Conservation (phyloP, 2,113 vertebrate species). For the Varanus salvator region DNA sequence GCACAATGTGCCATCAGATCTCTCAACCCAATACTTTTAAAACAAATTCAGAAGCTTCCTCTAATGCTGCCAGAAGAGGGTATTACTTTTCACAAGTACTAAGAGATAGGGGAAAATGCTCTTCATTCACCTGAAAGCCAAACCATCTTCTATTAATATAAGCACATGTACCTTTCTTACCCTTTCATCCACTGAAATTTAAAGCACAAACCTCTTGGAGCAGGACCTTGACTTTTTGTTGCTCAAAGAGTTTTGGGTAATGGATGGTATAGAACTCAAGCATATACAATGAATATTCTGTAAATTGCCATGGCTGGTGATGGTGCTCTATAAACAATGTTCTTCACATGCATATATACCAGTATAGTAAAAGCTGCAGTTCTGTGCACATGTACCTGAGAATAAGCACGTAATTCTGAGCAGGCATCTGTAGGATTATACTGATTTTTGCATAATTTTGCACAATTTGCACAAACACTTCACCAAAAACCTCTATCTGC, state of each 20-base stretch:
- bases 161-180: background rate
- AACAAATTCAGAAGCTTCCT: background rate
- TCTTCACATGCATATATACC: background rate
- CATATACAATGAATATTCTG: too few species aligned
- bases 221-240: background rate
- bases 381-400: background rate
- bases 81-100: background rate
- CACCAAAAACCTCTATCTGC: accelerated
- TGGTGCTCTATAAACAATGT: background rate
- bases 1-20: background rate
- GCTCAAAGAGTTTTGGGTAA: background rate
- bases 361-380: background rate
- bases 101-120: background rate
- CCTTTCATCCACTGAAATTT: background rate
- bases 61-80: too few species aligned
- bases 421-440: background rate
- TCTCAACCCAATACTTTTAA: background rate
- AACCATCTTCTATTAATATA: background rate
- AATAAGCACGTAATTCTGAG: background rate
- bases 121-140: background rate
- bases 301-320: background rate
- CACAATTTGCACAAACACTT: background rate
- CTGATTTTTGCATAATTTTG: background rate
- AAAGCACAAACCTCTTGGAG: background rate
- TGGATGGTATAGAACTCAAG: too few species aligned